Evolutionary conservation across 2,888 invertebrate genomes (phyloP).

Genomic region (Mechanitis messenoides): DNA sequence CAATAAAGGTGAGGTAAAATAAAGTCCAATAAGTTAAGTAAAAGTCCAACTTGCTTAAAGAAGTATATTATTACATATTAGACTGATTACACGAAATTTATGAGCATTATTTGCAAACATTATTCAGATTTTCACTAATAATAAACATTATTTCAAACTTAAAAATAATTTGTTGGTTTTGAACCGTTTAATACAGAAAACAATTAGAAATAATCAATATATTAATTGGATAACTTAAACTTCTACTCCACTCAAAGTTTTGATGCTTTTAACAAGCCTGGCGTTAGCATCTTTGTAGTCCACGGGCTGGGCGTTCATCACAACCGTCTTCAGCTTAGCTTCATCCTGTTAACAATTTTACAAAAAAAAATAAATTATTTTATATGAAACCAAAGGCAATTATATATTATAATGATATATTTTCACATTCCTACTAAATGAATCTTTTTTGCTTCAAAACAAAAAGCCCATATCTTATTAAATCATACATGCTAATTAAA

Average conservation of each 20-base stretch:
- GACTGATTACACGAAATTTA: slow-evolving; percentile 2
- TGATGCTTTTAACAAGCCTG: slow-evolving; percentile 82
- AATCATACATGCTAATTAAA: too few relatives aligned
- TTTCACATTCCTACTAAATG: too few relatives aligned
- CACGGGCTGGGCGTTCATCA: slow-evolving; percentile 81
- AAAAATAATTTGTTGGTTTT: too few relatives aligned
- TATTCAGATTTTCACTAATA: too few relatives aligned
- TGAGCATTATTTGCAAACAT: background rate
- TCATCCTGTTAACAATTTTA: slow-evolving; percentile 80
- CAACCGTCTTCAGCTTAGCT: slow-evolving; percentile 84
- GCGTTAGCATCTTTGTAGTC: slow-evolving; percentile 87
- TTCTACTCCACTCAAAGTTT: slow-evolving; percentile 78
- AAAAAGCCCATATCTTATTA: too few relatives aligned
- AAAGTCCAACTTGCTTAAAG: background rate
- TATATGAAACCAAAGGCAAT: background rate
- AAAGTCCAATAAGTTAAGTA: background rate
- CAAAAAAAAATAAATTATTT: background rate
- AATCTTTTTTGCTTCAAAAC: too few relatives aligned
- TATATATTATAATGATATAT: too few relatives aligned
- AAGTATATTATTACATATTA: background rate
- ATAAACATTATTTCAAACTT: too few relatives aligned
- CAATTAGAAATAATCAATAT: background rate
- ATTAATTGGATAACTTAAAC: slow-evolving; percentile 37
- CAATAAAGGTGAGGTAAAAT: too few relatives aligned
- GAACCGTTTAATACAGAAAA: background rate